Percentiles rank a stretch among this genome's conserved stretches.
Conservation (phyloP, 2,888 invertebrate species). For the Aproaerema taeniolella region DNA sequence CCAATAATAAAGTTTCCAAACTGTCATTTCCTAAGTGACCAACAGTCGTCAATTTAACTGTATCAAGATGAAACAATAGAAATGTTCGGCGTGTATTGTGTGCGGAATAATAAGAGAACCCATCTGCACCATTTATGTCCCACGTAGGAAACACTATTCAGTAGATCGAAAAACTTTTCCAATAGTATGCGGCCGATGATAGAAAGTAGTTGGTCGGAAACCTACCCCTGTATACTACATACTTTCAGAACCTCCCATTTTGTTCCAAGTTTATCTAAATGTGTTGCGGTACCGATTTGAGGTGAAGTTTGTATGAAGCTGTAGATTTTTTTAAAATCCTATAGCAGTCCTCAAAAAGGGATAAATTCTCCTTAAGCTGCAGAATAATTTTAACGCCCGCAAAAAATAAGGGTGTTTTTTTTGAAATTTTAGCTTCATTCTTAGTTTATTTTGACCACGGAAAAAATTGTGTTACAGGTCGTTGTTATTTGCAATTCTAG, state of each 20-base stretch:
- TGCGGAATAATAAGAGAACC: conserved; percentile 52
- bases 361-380: too few relatives aligned
- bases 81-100: conserved; percentile 50
- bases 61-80: conserved; percentile 38
- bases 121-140: conserved; percentile 60
- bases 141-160: conserved; percentile 62
- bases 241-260: conserved; percentile 42
- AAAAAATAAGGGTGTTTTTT: too few relatives aligned
- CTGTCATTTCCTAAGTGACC: conserved; percentile 21
- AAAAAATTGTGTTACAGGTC: too few relatives aligned
- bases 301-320: too few relatives aligned
- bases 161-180: conserved; percentile 72
- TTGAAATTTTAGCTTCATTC: too few relatives aligned
- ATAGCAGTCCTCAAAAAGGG: too few relatives aligned
- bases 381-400: too few relatives aligned
- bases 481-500: too few relatives aligned
- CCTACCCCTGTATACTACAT: conserved; percentile 33
- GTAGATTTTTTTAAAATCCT: too few relatives aligned
- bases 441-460: too few relatives aligned
- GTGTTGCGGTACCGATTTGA: too few relatives aligned
- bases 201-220: conserved; percentile 58
- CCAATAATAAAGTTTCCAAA: conserved; percentile 23
- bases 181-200: conserved; percentile 64
- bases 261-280: conserved; percentile 22
- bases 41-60: conserved; percentile 16